Percentiles rank a stretch among this genome's conserved stretches.
Conservation (phyloP, 1,140 invertebrate species). For the Aporrectodea caliginosa region DNA sequence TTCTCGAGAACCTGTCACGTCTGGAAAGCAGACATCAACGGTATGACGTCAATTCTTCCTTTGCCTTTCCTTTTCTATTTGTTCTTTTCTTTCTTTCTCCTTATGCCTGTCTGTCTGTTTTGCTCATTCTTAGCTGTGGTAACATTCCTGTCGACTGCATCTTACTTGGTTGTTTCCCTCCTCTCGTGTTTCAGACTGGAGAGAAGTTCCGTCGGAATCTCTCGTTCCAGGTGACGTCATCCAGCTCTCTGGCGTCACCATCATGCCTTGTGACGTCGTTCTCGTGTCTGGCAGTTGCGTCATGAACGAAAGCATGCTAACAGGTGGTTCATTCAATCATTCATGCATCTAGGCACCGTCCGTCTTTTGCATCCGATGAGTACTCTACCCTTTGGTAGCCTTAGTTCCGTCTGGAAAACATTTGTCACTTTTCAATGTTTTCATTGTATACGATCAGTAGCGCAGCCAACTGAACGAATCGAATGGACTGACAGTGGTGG, state of each 20-base stretch:
- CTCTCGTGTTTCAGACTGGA: background rate
- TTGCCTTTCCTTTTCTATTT: too few species aligned
- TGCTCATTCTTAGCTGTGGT: background rate
- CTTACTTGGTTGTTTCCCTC: background rate
- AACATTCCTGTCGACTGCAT: background rate
- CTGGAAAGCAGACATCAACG: background rate
- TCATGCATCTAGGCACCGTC: too few species aligned
- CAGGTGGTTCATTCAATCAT: conserved; percentile 42
- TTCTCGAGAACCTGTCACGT: background rate
- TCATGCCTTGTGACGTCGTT: conserved; percentile 64
- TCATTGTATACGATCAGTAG: too few species aligned
- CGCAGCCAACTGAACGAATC: too few species aligned
- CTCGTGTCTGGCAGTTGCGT: conserved; percentile 45
- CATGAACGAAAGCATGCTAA: conserved; percentile 51
- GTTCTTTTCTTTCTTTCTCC: background rate
- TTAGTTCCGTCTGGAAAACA: too few species aligned
- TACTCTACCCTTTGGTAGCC: too few species aligned
- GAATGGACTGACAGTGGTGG: too few species aligned
- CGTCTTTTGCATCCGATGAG: too few species aligned
- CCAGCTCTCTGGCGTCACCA: conserved; percentile 74
- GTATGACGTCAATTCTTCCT: background rate
- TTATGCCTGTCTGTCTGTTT: background rate
- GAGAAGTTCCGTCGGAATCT: background rate
- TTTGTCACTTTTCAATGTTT: too few species aligned
- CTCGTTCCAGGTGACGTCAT: conserved; percentile 79